Evolutionary conservation across 2,888 invertebrate species (phyloP).

Genomic region (Galeruca laticollis): DNA sequence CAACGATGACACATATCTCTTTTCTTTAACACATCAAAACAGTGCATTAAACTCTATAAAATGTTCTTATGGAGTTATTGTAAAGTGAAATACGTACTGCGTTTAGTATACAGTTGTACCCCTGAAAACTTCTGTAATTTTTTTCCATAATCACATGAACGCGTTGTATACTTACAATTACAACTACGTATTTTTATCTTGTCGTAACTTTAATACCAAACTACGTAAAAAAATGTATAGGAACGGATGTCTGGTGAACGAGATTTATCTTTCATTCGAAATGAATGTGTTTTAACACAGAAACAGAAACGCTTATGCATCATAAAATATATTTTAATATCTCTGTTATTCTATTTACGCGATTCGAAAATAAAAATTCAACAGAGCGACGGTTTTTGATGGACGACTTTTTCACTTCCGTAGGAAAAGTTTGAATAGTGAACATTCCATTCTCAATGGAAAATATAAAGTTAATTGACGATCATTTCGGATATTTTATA

Average conservation of each 20-base stretch:
- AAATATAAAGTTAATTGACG: slow-evolving; percentile 31
- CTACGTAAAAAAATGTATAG: slow-evolving; percentile 44
- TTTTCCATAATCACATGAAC: too few species aligned
- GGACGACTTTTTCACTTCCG: neutral
- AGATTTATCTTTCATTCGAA: slow-evolving; percentile 51
- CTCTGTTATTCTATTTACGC: slow-evolving; percentile 52
- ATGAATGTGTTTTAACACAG: slow-evolving; percentile 50
- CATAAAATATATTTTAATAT: slow-evolving; percentile 53
- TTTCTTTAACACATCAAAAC: too few species aligned
- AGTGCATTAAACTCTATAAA: too few species aligned
- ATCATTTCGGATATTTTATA: too few species aligned
- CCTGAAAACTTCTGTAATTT: too few species aligned
- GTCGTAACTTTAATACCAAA: slow-evolving; percentile 35
- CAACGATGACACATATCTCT: too few species aligned
- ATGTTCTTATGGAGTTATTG: too few species aligned
- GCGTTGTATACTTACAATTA: too few species aligned
- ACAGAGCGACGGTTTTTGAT: neutral
- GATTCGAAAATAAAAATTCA: slow-evolving; percentile 44
- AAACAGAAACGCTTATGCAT: slow-evolving; percentile 51
- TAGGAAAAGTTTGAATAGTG: too few species aligned
- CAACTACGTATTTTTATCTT: neutral
- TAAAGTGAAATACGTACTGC: too few species aligned
- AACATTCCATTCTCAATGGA: neutral
- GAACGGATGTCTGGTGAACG: slow-evolving; percentile 49
- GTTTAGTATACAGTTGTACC: too few species aligned